Evolutionary conservation across 2,113 vertebrate genomes (phyloP).

Genomic region (Bubo blakistoni): DNA sequence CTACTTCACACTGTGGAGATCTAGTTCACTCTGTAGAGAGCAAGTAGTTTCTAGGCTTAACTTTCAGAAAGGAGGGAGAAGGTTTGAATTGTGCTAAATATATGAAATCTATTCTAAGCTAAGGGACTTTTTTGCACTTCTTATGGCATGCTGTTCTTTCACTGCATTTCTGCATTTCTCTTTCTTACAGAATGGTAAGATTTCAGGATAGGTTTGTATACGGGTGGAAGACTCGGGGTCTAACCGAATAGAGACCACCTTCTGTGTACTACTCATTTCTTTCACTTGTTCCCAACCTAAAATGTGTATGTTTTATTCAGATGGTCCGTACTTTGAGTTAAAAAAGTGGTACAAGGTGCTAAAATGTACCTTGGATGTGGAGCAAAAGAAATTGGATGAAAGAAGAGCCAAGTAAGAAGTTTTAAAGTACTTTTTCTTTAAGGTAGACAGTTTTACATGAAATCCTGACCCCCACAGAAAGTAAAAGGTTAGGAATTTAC

Average conservation of each 20-base stretch:
- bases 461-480: background rate
- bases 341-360: conserved; percentile 77
- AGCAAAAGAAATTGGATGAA: conserved; percentile 71
- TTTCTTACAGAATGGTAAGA: background rate
- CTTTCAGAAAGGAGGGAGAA: background rate
- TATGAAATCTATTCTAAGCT: background rate
- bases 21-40: background rate
- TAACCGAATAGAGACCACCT: background rate
- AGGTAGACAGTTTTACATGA: background rate
- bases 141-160: background rate
- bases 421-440: background rate
- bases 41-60: background rate
- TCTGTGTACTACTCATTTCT: background rate
- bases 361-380: conserved; percentile 65
- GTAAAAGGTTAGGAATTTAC: background rate
- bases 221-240: background rate
- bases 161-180: background rate
- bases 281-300: background rate
- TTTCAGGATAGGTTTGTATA: background rate
- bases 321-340: conserved; percentile 68
- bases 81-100: background rate
- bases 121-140: background rate
- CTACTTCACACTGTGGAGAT: background rate
- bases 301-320: conserved; percentile 8
- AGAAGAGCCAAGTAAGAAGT: conserved; percentile 72